Evolutionary conservation across 2,797 vertebrate species (phyloP), one percentile per base, ranked within the genome.

Genomic region (Potorous gilbertii): DNA sequence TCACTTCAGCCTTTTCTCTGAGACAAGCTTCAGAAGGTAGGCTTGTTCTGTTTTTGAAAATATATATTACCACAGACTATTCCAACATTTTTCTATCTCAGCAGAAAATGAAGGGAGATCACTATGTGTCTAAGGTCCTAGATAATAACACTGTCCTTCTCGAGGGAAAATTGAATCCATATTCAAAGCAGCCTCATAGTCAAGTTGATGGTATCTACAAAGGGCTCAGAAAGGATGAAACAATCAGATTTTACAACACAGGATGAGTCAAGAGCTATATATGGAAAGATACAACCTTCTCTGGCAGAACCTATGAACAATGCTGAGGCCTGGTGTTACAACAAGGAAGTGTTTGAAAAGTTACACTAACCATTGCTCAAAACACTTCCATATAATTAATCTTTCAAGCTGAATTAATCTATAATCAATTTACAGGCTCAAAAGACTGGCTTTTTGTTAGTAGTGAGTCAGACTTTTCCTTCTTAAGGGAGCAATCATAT

Each of bases 331-430:
- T 46, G 24, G 28, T 56, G 2, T 94, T 55, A 46, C 56, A 34
- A 81, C 8, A 81, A 5, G 31, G 10, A 94, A 87, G 89, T 56
- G 11, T 21, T n/a, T 96, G 31, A 89, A 55, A 92, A 55, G 3
- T 54, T 46, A 0, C 54, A 54, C 90, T 87, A 93, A 46, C 1
- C 74, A 46, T 31, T 91, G 27, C 27, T 56, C 4, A 81, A 89
- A 94, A 91, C 28, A 90, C n/a, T 87, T 62, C 90, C 29, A 93
- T 18, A 59, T 46, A 40, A 89, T 74, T 90, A 87, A 74, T 95
- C 1, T 92, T 57, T 62, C 52, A 56, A 13, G 6, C 81, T 59
- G 59, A 12, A 55, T 93, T 93, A 92, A 55, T 81, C 24, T 93
- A 87, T 12, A 55, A 10, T 90, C 57, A 55, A 92, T 94, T 93